Evolutionary conservation across 2,113 vertebrate species (phyloP).

Genomic region (Psettodes erumei): DNA sequence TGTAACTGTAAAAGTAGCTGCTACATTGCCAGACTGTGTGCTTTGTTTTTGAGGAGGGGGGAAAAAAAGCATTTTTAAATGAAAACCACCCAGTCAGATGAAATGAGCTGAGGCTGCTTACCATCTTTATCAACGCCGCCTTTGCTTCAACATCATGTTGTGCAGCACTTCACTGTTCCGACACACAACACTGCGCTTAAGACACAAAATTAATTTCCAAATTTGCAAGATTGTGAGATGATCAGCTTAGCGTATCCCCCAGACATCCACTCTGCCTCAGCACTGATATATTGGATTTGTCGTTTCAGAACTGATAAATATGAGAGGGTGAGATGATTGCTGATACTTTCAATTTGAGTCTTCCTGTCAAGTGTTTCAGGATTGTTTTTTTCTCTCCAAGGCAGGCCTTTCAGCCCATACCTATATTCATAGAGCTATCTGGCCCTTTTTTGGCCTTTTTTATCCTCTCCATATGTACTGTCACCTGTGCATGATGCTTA

Average conservation of each 20-base stretch:
- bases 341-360: constrained; percentile 32
- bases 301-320: constrained; percentile 32
- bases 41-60: constrained; percentile 22
- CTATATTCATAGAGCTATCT: constrained; percentile 31
- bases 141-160: constrained; percentile 19
- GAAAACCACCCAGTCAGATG: constrained; percentile 29
- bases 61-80: constrained; percentile 28
- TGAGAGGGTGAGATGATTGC: constrained; percentile 28
- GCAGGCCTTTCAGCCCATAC: constrained; percentile 7
- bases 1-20: neutral
- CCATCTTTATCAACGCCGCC: constrained; percentile 27
- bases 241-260: constrained; percentile 37
- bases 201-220: constrained; percentile 64
- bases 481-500: neutral
- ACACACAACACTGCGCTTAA: constrained; percentile 46
- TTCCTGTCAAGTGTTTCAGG: constrained; percentile 11
- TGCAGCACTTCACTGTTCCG: constrained; percentile 15
- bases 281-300: constrained; percentile 57
- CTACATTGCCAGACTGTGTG: neutral
- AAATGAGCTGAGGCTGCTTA: constrained; percentile 27
- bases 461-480: constrained; percentile 27
- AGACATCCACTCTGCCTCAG: constrained; percentile 32
- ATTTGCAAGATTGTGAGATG: constrained; percentile 37
- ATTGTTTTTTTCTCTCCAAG: neutral
- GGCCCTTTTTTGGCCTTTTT: constrained; percentile 24